Evolutionary conservation across 2,113 vertebrate species (phyloP).

Genomic region (Lepus timidus): DNA sequence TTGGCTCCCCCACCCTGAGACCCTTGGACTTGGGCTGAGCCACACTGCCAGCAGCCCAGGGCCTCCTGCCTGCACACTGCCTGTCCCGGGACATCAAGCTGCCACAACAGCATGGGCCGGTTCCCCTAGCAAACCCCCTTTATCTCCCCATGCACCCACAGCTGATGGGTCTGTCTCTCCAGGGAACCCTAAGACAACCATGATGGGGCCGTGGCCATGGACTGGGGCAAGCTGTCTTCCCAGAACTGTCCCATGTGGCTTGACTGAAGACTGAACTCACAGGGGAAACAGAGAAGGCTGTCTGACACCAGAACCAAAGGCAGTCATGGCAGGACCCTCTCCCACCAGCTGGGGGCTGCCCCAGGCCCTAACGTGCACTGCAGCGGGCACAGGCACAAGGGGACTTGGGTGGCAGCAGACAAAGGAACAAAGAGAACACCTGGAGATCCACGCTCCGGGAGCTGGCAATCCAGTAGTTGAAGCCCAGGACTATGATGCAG

Average conservation of each 20-base stretch:
- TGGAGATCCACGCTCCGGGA: constrained; percentile 94
- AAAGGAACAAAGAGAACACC: constrained; percentile 83
- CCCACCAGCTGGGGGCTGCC: neutral
- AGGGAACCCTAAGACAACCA: no score
- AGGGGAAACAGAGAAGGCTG: neutral
- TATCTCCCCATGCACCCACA: no score
- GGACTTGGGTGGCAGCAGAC: fast-evolving
- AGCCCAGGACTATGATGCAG: constrained; percentile 93
- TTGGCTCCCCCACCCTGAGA: no score
- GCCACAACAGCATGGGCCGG: no score
- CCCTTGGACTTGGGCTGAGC: no score
- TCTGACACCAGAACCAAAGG: neutral
- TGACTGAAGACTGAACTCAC: neutral
- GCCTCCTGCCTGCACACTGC: no score
- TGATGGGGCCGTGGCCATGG: fast-evolving
- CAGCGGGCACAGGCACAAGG: neutral
- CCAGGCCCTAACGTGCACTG: no score
- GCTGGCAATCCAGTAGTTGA: constrained; percentile 97
- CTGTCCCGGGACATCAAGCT: no score
- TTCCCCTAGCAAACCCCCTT: no score
- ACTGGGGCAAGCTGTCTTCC: neutral
- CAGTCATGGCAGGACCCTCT: neutral
- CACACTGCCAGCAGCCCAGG: no score
- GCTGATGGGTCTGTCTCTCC: no score
- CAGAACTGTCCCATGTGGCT: neutral